phyloP scores from a whole-genome alignment of 1,140 invertebrate species.

The Phymastichus coffea region DNA sequence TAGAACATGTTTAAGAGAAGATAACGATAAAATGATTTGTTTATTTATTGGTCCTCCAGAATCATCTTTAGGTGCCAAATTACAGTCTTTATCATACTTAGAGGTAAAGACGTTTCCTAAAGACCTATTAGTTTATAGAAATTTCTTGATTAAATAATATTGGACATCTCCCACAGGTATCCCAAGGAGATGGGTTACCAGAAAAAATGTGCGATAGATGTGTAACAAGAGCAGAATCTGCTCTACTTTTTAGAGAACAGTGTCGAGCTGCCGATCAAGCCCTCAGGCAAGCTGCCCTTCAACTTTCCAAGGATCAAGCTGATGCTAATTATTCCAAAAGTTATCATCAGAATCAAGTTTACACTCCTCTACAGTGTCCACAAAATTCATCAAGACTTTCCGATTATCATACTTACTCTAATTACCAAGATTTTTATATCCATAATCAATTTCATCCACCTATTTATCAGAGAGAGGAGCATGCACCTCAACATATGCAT shows the following conservation, averaged over 20 bases:
- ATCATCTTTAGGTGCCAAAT: constrained; percentile 52
- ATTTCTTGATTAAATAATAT: no score
- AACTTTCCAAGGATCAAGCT: constrained; percentile 34
- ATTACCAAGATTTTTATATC: constrained; percentile 46
- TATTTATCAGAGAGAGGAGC: constrained; percentile 41
- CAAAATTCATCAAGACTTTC: constrained; percentile 43
- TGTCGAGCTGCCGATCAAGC: constrained; percentile 53
- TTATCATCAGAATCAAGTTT: constrained; percentile 46
- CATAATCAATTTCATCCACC: constrained; percentile 44
- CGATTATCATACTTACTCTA: constrained; percentile 44
- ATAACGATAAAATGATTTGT: constrained; percentile 54
- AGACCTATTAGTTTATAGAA: no score
- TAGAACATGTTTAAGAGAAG: constrained; percentile 52
- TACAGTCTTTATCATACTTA: constrained; percentile 50
- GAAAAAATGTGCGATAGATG: constrained; percentile 54
- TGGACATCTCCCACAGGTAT: constrained; percentile 41
- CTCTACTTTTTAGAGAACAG: constrained; percentile 52
- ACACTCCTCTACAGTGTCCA: constrained; percentile 39
- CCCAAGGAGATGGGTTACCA: constrained; percentile 53
- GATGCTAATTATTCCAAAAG: constrained; percentile 43
- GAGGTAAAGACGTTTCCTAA: no score
- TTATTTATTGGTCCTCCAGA: constrained; percentile 52
- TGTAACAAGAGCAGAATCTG: constrained; percentile 54
- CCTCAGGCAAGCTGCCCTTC: constrained; percentile 48
- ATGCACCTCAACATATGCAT: constrained; percentile 45